phyloP scores from a whole-genome alignment of 2,888 invertebrate genomes.

The Lamproptera curius region DNA sequence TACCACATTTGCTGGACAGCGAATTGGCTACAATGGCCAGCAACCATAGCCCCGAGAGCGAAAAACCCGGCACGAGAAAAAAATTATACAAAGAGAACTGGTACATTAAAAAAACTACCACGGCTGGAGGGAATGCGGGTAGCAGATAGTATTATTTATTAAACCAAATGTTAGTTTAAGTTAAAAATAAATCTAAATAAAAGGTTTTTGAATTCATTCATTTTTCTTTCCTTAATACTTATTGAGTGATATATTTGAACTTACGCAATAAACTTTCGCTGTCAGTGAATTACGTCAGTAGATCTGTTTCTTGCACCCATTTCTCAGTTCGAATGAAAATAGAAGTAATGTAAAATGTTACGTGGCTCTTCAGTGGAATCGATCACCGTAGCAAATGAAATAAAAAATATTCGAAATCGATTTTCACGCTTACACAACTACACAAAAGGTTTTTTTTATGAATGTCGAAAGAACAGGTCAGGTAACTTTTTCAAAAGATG shows the following conservation, averaged over 20 bases:
- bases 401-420: slow-evolving; percentile 44
- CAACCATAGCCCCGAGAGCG: slow-evolving; percentile 58
- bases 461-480: slow-evolving; percentile 30
- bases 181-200: slow-evolving; percentile 37
- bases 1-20: slow-evolving; percentile 59
- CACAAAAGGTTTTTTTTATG: slow-evolving; percentile 33
- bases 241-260: too few relatives aligned
- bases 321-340: slow-evolving; percentile 40
- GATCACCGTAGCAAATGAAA: slow-evolving; percentile 45
- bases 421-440: slow-evolving; percentile 34
- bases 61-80: slow-evolving; percentile 60
- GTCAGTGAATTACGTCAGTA: slow-evolving; percentile 64
- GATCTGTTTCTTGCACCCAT: slow-evolving; percentile 43
- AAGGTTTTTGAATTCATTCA: slow-evolving; percentile 26
- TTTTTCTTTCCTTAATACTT: too few relatives aligned
- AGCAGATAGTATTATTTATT: slow-evolving; percentile 64
- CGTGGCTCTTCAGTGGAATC: slow-evolving; percentile 39
- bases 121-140: slow-evolving; percentile 53
- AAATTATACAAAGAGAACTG: slow-evolving; percentile 70
- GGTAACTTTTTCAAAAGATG: not conserved
- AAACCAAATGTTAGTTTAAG: slow-evolving; percentile 30
- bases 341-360: slow-evolving; percentile 38
- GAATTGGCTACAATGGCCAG: slow-evolving; percentile 66
- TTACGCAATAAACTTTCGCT: slow-evolving; percentile 65
- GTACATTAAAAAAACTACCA: slow-evolving; percentile 66